Evolutionary conservation across 1,140 invertebrate species (phyloP), one percentile per base, ranked within the genome.

Genomic region (Phocides pigmalion): DNA sequence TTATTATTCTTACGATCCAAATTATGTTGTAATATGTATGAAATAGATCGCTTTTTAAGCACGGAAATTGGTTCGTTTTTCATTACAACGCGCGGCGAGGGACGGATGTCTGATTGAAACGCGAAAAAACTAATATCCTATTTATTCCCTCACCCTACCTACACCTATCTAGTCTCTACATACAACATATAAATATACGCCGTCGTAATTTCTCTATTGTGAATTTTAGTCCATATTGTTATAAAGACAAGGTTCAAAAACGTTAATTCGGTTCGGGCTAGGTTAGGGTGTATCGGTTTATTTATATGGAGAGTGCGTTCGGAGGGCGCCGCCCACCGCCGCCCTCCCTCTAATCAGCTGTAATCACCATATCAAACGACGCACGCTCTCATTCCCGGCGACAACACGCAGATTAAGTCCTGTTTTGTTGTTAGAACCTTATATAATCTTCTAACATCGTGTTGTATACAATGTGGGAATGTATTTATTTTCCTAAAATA

Each of bases 331-430:
- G 66, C 65, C 62, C 20, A 41, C 50, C 12, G 32, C 66, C 70
- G 69, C 70, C 74, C 80, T 72, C 79, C 85, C 86, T 83, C 84
- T 90, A 90, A 90, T 90, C 87, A 90, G 86, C 71, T 87, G 76
- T 90, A 90, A 90, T 90, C 88, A 90, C 86, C 88, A 90, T 90
- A 90, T 90, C 88, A 90, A 90, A 90, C 86, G 85, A 87, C 86
- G 82, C 78, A 87, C 79, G 77, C 82, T 72, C 84, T 84, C 86
- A 85, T 88, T 86, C 80, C 72, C 78, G 78, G 69, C 82, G 83
- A 89, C 87, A 88, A 87, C 83, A 84, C 77, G 74, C 78, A 83
- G 81, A 87, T 90, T 87, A 89, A 75, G 72, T 47, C 53, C 37
- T 64, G 64, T 70, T 76, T 66, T 84, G 77, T 79, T 80, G 64